These are phyloP conservation scores for Dipodomys spectabilis DNA, from an alignment of 2,113 vertebrate genomes.

Conservation along the genomic window DNA sequence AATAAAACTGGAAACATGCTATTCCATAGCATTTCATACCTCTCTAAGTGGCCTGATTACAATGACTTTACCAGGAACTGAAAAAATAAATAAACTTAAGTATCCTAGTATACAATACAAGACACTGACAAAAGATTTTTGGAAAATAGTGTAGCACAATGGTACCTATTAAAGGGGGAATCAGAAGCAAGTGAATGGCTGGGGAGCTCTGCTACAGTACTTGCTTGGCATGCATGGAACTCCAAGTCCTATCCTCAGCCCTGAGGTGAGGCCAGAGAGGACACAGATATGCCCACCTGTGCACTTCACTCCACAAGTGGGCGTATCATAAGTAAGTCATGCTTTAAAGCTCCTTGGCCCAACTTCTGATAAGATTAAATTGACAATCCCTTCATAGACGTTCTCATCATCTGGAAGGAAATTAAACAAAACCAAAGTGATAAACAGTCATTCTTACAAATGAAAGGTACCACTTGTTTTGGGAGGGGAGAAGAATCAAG, in stretches of 20 bases:
- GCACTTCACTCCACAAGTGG: no score
- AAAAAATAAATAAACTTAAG: constrained; percentile 52
- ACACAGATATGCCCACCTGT: not conserved
- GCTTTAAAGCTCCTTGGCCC: not conserved
- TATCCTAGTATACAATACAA: constrained; percentile 11
- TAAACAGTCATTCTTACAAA: constrained; percentile 24
- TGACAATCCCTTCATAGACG: constrained; percentile 28
- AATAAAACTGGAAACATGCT: constrained; percentile 30
- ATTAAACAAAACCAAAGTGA: constrained; percentile 19
- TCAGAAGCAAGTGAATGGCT: not conserved
- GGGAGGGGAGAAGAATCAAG: not conserved
- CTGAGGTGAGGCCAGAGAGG: not conserved
- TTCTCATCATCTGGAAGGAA: constrained; percentile 34
- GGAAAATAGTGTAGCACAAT: not conserved
- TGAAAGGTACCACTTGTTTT: constrained; percentile 15
- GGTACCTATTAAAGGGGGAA: not conserved
- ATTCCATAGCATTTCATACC: not conserved
- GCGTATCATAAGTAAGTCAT: not conserved
- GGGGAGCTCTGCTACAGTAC: not conserved
- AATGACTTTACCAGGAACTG: not conserved
- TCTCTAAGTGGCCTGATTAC: not conserved
- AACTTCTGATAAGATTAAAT: constrained; percentile 26
- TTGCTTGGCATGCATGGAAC: not conserved
- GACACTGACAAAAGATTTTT: constrained; percentile 18
- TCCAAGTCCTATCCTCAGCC: not conserved